These are phyloP conservation scores for Eidolon helvum DNA, from an alignment of 2,113 vertebrate species.

Conservation along the genomic window DNA sequence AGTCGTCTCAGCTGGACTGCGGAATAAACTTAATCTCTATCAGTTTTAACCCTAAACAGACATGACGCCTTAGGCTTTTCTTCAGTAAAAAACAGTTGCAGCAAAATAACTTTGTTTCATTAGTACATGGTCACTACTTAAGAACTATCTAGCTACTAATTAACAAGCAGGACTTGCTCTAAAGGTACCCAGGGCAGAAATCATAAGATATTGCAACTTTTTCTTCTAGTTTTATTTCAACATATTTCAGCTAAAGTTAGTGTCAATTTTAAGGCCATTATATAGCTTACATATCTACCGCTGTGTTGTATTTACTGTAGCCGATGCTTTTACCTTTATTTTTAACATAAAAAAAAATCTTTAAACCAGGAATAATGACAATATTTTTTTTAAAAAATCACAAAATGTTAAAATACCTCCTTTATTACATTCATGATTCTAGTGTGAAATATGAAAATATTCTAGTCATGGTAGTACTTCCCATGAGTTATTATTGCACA, in stretches of 20 bases:
- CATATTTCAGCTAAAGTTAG: neutral
- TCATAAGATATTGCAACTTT: neutral
- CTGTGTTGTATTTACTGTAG: neutral
- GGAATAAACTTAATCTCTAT: conserved; percentile 50
- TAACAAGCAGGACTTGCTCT: neutral
- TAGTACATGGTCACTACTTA: conserved; percentile 22
- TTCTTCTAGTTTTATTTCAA: neutral
- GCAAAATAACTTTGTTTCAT: conserved; percentile 45
- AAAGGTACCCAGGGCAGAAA: neutral
- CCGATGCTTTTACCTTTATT: neutral
- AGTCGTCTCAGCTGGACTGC: neutral
- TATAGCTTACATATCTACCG: neutral
- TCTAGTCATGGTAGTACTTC: neutral
- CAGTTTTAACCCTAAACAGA: conserved; percentile 19
- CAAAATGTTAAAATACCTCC: neutral
- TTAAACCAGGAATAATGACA: neutral
- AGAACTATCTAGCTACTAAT: neutral
- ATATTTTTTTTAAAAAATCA: neutral
- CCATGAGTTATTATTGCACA: neutral
- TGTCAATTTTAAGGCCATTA: neutral
- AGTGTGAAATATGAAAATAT: neutral
- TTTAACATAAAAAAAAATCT: neutral
- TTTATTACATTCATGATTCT: neutral
- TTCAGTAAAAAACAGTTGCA: neutral
- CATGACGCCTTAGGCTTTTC: neutral